A percentile compares a stretch with the other conserved stretches of the same genome.
Conservation (phyloP, 2,797 vertebrate species). For the Coregonus sp. region DNA sequence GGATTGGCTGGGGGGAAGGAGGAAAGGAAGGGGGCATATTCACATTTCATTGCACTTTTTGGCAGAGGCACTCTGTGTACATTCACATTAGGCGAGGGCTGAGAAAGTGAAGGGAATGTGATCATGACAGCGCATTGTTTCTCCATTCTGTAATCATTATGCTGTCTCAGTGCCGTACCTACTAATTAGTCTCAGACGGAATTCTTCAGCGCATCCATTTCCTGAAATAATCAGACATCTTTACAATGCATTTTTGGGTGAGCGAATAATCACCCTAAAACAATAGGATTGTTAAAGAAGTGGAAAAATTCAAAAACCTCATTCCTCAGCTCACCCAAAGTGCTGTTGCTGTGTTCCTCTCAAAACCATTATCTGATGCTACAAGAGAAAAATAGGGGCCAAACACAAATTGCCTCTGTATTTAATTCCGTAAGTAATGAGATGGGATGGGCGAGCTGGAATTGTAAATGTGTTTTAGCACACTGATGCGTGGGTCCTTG, state of each 20-base stretch:
- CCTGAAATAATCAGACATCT: slow-evolving; percentile 2
- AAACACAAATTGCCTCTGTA: slow-evolving; percentile 34
- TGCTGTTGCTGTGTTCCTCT: slow-evolving; percentile 13
- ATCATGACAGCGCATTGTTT: slow-evolving; percentile 13
- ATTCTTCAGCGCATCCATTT: slow-evolving; percentile 16
- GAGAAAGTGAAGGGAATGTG: slow-evolving; percentile 11
- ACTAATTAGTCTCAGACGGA: not conserved
- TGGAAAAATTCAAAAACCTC: slow-evolving; percentile 26
- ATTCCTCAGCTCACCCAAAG: not conserved
- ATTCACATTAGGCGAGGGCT: slow-evolving; percentile 16
- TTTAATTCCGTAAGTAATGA: slow-evolving; percentile 34
- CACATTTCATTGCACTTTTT: slow-evolving; percentile 2
- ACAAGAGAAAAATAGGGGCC: slow-evolving; percentile 21
- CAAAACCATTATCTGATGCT: slow-evolving; percentile 11
- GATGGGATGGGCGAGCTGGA: slow-evolving; percentile 16
- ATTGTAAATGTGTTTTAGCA: slow-evolving; percentile 32
- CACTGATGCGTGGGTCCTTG: slow-evolving; percentile 18
- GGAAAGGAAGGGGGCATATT: not conserved
- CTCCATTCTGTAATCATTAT: not conserved
- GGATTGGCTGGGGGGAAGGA: not conserved
- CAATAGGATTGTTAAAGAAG: slow-evolving; percentile 31
- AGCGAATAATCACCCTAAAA: slow-evolving; percentile 19
- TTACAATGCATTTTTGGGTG: slow-evolving; percentile 10
- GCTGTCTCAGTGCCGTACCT: not conserved
- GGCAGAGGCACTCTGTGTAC: slow-evolving; percentile 19